These are phyloP conservation scores for Sebastes aleutianus DNA, from an alignment of 2,797 vertebrate genomes.

Conservation along the genomic window DNA sequence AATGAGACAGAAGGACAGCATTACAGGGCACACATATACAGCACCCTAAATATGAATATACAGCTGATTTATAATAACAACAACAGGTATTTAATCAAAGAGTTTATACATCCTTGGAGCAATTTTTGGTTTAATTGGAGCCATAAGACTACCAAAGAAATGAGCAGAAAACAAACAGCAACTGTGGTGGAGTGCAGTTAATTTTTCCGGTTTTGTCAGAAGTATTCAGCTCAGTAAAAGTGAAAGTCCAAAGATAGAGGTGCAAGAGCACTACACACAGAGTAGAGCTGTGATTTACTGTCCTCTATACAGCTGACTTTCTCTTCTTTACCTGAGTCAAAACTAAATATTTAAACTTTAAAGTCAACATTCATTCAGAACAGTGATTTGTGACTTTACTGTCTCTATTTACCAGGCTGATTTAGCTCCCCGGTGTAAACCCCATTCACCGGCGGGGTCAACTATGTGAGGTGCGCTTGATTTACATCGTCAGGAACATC, in stretches of 20 bases:
- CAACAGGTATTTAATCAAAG: not conserved
- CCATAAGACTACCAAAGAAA: not conserved
- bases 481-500: conserved; percentile 23
- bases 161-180: too few relatives aligned
- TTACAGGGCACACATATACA: not conserved
- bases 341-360: conserved; percentile 26
- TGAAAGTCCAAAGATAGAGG: not conserved
- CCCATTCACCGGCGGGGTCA: conserved; percentile 20
- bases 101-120: not conserved
- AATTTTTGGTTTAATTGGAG: not conserved
- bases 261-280: not conserved
- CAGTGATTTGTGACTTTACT: conserved; percentile 29
- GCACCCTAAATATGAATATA: not conserved
- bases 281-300: not conserved
- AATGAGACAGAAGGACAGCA: not conserved
- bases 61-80: not conserved
- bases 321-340: not conserved
- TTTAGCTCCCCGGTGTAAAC: conserved; percentile 1
- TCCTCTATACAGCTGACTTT: not conserved
- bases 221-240: not conserved
- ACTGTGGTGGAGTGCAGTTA: not conserved
- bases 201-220: not conserved
- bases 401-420: not conserved
- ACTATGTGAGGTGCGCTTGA: conserved; percentile 14
- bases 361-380: not conserved